Percentiles rank a stretch among this genome's conserved stretches.
Conservation (phyloP, 1,140 invertebrate genomes). For the Periplaneta americana region DNA sequence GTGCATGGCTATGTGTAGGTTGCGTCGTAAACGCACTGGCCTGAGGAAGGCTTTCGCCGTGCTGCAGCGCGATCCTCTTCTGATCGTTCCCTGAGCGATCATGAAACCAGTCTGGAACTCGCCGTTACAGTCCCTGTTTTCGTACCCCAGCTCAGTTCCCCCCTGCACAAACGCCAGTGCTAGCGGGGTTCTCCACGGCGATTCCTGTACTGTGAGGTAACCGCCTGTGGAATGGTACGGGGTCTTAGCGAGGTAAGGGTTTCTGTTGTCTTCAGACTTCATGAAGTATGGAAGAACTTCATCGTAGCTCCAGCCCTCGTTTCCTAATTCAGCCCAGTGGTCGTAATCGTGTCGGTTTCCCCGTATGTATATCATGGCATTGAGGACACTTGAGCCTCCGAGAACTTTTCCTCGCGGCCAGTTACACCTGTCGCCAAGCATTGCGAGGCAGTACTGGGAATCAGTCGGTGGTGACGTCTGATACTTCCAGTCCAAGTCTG, state of each 20-base stretch:
- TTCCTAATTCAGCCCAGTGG: slow-evolving; percentile 64
- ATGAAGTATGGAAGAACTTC: slow-evolving; percentile 83
- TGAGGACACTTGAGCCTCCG: slow-evolving; percentile 78
- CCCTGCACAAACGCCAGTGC: slow-evolving; percentile 77
- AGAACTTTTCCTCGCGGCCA: slow-evolving; percentile 85
- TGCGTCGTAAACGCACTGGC: slow-evolving; percentile 68
- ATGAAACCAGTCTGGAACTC: slow-evolving; percentile 78
- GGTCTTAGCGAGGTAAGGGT: slow-evolving; percentile 66
- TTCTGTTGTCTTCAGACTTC: slow-evolving; percentile 83
- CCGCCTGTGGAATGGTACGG: slow-evolving; percentile 70
- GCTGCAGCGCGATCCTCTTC: slow-evolving; percentile 80
- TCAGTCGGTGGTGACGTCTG: slow-evolving; percentile 70
- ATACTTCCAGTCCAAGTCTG: slow-evolving; percentile 89
- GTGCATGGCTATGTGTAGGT: slow-evolving; percentile 76
- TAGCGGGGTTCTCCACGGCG: slow-evolving; percentile 73
- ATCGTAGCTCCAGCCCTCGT: slow-evolving; percentile 84
- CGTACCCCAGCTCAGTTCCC: slow-evolving; percentile 72
- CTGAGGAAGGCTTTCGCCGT: slow-evolving; percentile 84
- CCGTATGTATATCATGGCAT: slow-evolving; percentile 85
- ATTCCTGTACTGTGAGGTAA: slow-evolving; percentile 77
- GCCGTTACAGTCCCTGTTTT: slow-evolving; percentile 76
- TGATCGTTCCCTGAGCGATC: slow-evolving; percentile 77
- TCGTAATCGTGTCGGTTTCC: slow-evolving; percentile 84
- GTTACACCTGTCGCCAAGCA: slow-evolving; percentile 77
- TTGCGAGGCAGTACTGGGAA: slow-evolving; percentile 69